Evolutionary conservation across 23 tunicate genomes (phyloP), one percentile per base, ranked within the genome.

Genomic region (Ascidia mentula): DNA sequence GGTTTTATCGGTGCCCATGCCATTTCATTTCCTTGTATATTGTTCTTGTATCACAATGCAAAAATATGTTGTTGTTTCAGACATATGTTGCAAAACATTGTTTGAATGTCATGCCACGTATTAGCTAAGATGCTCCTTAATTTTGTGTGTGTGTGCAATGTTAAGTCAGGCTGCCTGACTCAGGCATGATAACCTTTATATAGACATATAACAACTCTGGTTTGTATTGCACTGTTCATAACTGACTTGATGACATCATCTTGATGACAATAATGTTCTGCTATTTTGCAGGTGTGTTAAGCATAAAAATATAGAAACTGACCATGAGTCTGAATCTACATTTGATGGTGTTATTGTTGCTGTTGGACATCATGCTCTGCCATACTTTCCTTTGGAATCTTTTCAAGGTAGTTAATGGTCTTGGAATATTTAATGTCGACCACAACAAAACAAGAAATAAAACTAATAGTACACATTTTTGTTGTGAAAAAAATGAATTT

Each of bases 261-360:
- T n/a, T n/a, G n/a, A 53, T 9, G 13, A 26, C 65, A 6, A 53
- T 53, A n/a, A n/a, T 42, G 12, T 15, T 15, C 53, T 12, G 15
- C 65, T 53, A 28, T 9, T 6, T 9, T 9, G 24, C 22, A 53
- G 65, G 65, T 9, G 65, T 53, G 65, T 53, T 1, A 53, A 53
- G 65, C 22, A 26, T 20, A 26, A 53, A 53, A 53, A 53, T 28
- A 53, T 28, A 3, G 24, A 53, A 71, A 31, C 46, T 9, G 38
- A 32, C 7, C 46, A 74, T 6, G 42, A n/a, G n/a, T 20, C 0
- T 6, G 38, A 0, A 0, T 74, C 61, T 18, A 3, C 36, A 34
- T 83, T 83, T 33, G 80, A 83, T 69, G 87, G 75, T 6, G 80
- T 83, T 9, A 72, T 83, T 46, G 87, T 83, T 31, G 77, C 80